Evolutionary conservation across 2,797 vertebrate genomes (phyloP).

Genomic region (Myotis myotis): DNA sequence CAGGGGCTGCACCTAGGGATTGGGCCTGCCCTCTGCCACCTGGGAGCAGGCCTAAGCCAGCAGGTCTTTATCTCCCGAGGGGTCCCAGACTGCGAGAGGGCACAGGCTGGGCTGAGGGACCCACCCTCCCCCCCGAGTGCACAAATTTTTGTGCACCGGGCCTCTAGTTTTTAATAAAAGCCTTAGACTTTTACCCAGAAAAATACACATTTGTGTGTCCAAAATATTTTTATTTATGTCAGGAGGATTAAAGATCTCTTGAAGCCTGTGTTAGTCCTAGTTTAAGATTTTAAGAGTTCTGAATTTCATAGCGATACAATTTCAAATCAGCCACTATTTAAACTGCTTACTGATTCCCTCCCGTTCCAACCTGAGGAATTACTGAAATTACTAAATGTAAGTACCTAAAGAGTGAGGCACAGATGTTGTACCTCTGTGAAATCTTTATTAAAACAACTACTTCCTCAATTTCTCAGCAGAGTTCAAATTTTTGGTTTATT

Average conservation of each 20-base stretch:
- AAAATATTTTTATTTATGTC: background rate
- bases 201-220: background rate
- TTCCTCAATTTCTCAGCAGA: background rate
- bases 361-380: background rate
- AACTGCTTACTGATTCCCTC: background rate
- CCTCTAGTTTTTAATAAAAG: background rate
- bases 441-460: background rate
- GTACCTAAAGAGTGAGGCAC: background rate
- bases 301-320: background rate
- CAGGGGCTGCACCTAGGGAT: no score
- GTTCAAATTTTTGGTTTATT: background rate
- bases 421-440: background rate
- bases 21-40: no score
- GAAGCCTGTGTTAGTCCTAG: background rate
- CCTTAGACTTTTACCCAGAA: background rate
- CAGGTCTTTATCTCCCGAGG: no score
- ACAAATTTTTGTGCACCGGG: no score
- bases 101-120: no score
- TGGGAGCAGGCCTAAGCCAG: no score
- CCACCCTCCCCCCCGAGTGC: no score
- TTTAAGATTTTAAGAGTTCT: background rate
- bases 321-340: background rate
- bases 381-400: background rate
- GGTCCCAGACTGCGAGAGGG: no score
- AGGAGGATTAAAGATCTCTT: background rate